phyloP scores from a whole-genome alignment of 2,888 invertebrate species.

The Cenopis cana region DNA sequence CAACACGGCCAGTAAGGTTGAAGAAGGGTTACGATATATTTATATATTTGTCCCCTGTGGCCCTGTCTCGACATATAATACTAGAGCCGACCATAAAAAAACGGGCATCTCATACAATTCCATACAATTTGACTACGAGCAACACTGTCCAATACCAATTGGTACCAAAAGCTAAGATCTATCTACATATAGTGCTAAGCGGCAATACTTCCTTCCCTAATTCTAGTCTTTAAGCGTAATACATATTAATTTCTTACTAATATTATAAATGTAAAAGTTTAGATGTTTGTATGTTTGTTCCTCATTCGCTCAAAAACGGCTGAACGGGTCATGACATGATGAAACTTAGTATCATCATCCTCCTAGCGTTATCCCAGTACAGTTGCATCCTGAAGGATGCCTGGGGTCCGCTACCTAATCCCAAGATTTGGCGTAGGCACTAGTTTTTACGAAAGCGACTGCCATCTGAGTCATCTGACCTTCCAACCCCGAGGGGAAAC shows the following conservation, averaged over 20 bases:
- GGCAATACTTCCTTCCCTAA: constrained; percentile 3
- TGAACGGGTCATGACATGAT: too few relatives aligned
- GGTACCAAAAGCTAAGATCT: constrained; percentile 20
- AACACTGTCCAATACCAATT: constrained; percentile 11
- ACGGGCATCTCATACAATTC: neutral
- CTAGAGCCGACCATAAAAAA: neutral
- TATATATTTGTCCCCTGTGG: neutral
- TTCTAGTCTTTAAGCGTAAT: constrained; percentile 15
- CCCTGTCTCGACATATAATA: neutral
- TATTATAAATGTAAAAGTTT: too few relatives aligned
- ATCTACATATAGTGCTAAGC: constrained; percentile 26
- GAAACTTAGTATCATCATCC: too few relatives aligned
- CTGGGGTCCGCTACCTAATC: too few relatives aligned
- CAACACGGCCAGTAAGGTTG: neutral
- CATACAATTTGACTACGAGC: constrained; percentile 16
- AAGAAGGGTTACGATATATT: neutral
- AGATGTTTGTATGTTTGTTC: too few relatives aligned
- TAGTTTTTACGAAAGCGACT: too few relatives aligned
- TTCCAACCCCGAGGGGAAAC: too few relatives aligned
- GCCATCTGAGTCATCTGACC: too few relatives aligned
- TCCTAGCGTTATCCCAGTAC: too few relatives aligned
- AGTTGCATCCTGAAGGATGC: too few relatives aligned
- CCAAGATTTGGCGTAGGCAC: too few relatives aligned
- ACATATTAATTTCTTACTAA: neutral
- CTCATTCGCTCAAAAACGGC: too few relatives aligned